Evolutionary conservation across 2,888 invertebrate species (phyloP), one percentile per base, ranked within the genome.

Genomic region (Microplitis deprimator): DNA sequence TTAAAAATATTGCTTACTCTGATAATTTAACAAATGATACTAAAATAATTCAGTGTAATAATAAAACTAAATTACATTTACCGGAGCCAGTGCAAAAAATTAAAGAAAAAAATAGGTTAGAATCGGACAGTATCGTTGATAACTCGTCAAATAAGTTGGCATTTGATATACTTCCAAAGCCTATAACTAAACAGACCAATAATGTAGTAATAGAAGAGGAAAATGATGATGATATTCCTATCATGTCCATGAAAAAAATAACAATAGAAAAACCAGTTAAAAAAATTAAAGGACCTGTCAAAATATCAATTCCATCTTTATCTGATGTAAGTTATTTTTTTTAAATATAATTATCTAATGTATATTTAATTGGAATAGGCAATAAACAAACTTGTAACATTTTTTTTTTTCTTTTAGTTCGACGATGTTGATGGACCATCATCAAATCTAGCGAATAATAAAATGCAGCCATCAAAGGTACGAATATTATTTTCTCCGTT

Each of bases 281-380:
- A 77, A 87, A 84, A 38, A 89, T 85, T 13, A 89, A 91, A 90
- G 80, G 91, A 62, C 88, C 93, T 76, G 93, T 94, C 0, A 93
- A 92, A 88, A 95, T 95, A 80, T 92, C 92, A 64, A 92, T 95
- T 71, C 95, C 95, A 1, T 93, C 94, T 1, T 89, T 95, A 5
- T 92, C 91, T 82, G 93, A 94, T 87, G 93, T 93, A 90, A 89
- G 73, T 74, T 70, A 70, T 69, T 8, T 29, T 20, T 29, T 59
- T 29, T 59, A 7, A 10, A 0, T 16, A 16, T 61, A 40, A 68
- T 10, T 38, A 65, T 17, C n/a, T 13, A 39, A 74, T 38, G 29
- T 29, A 29, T 29, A 29, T 29, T 29, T 29, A 29, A 29, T 3
- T 29, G 29, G 0, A 29, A 29, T 29, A 4, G 4, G 29, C 3